Evolutionary conservation across 2,888 invertebrate species (phyloP).

Genomic region (Machimus rusticus): DNA sequence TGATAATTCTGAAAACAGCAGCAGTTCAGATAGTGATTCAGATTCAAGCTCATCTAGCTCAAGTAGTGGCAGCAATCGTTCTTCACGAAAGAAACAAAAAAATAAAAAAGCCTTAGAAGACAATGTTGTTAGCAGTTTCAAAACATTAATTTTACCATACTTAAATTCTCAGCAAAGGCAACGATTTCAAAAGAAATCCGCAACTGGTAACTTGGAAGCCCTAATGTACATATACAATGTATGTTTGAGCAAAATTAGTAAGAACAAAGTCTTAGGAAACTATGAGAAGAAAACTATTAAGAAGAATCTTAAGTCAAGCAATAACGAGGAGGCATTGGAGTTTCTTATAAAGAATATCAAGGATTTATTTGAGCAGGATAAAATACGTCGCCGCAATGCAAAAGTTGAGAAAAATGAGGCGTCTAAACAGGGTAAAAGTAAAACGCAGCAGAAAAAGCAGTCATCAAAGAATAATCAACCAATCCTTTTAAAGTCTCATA

Average conservation of each 20-base stretch:
- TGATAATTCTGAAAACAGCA: neutral
- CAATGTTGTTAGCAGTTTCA: slow-evolving; percentile 57
- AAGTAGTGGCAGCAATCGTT: slow-evolving; percentile 10
- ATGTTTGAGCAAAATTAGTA: slow-evolving; percentile 50
- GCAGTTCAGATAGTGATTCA: slow-evolving; percentile 47
- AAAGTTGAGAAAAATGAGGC: neutral
- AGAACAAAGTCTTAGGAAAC: slow-evolving; percentile 50
- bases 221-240: slow-evolving; percentile 57
- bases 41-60: slow-evolving; percentile 51
- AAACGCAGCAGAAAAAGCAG: neutral
- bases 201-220: slow-evolving; percentile 50
- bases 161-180: slow-evolving; percentile 52
- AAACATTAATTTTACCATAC: slow-evolving; percentile 56
- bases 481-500: neutral
- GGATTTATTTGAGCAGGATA: slow-evolving; percentile 32
- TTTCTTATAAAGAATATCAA: slow-evolving; percentile 54
- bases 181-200: slow-evolving; percentile 54
- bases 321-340: slow-evolving; percentile 56
- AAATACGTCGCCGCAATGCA: neutral
- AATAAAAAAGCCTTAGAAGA: slow-evolving; percentile 52
- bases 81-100: slow-evolving; percentile 39
- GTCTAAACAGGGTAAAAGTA: neutral
- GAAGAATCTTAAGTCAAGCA: slow-evolving; percentile 54
- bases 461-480: neutral
- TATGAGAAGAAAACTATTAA: slow-evolving; percentile 55